Conservation (phyloP, 2,888 invertebrate species). For the Drosophila quinaria region DNA sequence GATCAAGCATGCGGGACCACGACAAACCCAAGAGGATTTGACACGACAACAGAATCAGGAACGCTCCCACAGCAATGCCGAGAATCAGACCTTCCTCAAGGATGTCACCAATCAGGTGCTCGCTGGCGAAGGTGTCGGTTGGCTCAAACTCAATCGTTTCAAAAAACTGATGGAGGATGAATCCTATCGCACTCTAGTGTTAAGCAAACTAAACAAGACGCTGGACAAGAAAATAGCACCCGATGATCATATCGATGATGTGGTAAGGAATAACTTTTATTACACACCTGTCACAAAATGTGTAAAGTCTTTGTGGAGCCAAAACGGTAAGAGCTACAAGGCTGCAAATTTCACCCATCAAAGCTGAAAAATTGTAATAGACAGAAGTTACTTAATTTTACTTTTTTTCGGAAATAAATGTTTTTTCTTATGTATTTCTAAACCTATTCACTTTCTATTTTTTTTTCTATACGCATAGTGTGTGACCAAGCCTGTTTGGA, state of each 20-base stretch:
- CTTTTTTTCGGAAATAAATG: too few relatives aligned
- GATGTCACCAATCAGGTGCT: conserved; percentile 89
- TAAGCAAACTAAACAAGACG: conserved; percentile 97
- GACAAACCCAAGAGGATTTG: conserved; percentile 89
- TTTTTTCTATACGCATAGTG: conserved; percentile 86
- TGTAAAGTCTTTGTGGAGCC: neutral
- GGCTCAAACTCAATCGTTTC: conserved; percentile 96
- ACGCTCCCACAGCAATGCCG: conserved; percentile 91
- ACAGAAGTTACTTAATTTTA: too few relatives aligned
- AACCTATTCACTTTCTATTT: neutral
- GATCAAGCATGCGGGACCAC: conserved; percentile 92
- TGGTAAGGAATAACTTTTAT: conserved; percentile 90
- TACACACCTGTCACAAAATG: neutral
- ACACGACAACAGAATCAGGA: conserved; percentile 90
- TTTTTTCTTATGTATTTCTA: too few relatives aligned
- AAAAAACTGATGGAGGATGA: conserved; percentile 99
- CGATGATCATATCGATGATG: conserved; percentile 98
- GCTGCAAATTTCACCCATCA: too few relatives aligned
- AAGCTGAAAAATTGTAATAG: too few relatives aligned
- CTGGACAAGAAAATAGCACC: conserved; percentile 96
- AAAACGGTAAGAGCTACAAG: too few relatives aligned
- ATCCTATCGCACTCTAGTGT: conserved; percentile 97
- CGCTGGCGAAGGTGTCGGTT: conserved; percentile 90
- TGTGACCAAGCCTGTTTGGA: conserved; percentile 96
- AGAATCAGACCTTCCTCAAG: conserved; percentile 97